Evolutionary conservation across 2,113 vertebrate species (phyloP).

Genomic region (Chloroceryle aenea): DNA sequence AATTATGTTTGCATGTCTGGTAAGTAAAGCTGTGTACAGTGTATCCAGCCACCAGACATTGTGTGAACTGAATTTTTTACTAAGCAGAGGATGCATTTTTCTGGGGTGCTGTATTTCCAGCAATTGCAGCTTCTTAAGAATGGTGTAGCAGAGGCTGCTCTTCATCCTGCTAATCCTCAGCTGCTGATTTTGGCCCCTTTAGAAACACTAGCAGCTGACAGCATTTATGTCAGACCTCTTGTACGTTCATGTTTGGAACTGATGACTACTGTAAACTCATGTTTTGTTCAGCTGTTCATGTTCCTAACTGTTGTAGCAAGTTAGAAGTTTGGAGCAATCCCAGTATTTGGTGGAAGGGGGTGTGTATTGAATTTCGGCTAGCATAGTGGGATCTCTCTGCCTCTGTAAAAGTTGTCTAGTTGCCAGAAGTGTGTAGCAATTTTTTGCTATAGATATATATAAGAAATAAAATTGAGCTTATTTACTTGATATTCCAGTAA

Average conservation of each 20-base stretch:
- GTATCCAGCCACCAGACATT: background rate
- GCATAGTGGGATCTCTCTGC: background rate
- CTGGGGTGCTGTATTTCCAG: background rate
- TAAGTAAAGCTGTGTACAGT: background rate
- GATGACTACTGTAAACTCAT: background rate
- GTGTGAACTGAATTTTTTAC: background rate
- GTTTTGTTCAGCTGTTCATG: background rate
- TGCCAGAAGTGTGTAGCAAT: background rate
- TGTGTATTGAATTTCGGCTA: background rate
- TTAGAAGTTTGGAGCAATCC: background rate
- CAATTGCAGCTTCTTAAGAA: conserved; percentile 10
- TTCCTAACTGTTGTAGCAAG: background rate
- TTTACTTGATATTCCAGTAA: background rate
- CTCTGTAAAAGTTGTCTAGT: background rate
- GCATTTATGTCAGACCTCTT: background rate
- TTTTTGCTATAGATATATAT: background rate
- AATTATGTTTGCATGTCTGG: background rate
- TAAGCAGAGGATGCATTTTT: background rate
- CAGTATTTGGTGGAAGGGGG: background rate
- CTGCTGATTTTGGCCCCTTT: background rate
- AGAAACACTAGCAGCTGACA: conserved; percentile 3
- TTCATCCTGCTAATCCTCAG: conserved; percentile 31
- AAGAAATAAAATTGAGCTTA: background rate
- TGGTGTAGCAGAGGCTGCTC: background rate
- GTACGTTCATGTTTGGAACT: background rate